These are phyloP conservation scores for Saguinus midas DNA, from an alignment of 2,113 vertebrate species.

Conservation along the genomic window DNA sequence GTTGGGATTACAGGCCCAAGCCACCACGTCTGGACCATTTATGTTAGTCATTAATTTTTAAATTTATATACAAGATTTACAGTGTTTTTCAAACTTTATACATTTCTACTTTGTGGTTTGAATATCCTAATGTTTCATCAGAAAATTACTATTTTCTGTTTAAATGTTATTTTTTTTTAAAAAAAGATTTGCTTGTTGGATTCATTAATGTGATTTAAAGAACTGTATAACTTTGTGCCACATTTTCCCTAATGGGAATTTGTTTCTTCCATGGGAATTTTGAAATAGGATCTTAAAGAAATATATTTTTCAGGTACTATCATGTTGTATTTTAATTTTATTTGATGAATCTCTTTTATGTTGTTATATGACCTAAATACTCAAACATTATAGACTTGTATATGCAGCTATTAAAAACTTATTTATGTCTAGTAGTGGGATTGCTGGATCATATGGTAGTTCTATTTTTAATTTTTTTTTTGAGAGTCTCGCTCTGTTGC, in stretches of 20 bases:
- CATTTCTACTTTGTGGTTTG: not conserved
- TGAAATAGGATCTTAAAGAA: not conserved
- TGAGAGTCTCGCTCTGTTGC: too few species aligned
- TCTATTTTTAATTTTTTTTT: not conserved
- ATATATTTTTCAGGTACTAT: not conserved
- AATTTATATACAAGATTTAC: not conserved
- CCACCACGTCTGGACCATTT: too few species aligned
- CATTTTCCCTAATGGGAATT: not conserved
- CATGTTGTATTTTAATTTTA: not conserved
- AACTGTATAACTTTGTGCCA: not conserved
- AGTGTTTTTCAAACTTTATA: not conserved
- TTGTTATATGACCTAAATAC: not conserved
- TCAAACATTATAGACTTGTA: not conserved
- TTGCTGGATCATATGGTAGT: not conserved
- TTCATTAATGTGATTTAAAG: slow-evolving; percentile 6
- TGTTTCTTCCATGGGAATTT: not conserved
- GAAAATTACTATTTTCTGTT: not conserved
- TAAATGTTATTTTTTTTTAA: not conserved
- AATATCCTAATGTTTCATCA: slow-evolving; percentile 2
- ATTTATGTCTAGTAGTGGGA: not conserved
- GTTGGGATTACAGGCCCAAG: too few species aligned
- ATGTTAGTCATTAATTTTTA: not conserved
- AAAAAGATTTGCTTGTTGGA: not conserved
- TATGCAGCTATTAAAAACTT: not conserved
- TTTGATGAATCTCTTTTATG: not conserved